Conservation (phyloP, 2,113 vertebrate genomes). For the Lophochroa leadbeateri region DNA sequence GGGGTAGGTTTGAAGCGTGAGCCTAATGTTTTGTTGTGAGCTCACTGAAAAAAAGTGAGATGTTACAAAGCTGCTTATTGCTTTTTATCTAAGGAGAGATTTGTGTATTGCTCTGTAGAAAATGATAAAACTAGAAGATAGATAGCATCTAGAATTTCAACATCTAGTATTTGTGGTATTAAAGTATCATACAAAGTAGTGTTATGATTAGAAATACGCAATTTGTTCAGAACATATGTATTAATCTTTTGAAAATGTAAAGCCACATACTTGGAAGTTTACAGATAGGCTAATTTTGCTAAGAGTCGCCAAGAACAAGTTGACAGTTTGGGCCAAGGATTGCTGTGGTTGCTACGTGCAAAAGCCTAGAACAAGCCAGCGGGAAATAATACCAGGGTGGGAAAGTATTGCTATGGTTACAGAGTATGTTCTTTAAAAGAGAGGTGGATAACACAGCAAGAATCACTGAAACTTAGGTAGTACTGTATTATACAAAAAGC, state of each 20-base stretch:
- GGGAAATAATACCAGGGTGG: slow-evolving; percentile 69
- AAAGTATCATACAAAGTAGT: not conserved
- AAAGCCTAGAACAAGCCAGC: slow-evolving; percentile 65
- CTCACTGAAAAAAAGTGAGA: not conserved
- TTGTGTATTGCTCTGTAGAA: not conserved
- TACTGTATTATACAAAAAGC: slow-evolving; percentile 22
- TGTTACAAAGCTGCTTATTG: not conserved
- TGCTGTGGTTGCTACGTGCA: slow-evolving; percentile 65
- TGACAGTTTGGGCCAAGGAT: slow-evolving; percentile 41
- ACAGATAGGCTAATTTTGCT: slow-evolving; percentile 36
- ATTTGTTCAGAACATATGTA: not conserved
- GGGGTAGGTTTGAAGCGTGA: not conserved
- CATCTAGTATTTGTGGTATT: not conserved
- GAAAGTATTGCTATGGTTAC: slow-evolving; percentile 72
- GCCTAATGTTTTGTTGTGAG: not conserved
- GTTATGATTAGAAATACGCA: not conserved
- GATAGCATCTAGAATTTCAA: not conserved
- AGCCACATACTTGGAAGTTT: slow-evolving; percentile 8
- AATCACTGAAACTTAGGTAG: slow-evolving; percentile 45
- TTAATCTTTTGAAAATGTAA: slow-evolving; percentile 19
- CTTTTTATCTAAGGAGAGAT: not conserved
- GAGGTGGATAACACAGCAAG: slow-evolving; percentile 56
- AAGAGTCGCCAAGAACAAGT: slow-evolving; percentile 45
- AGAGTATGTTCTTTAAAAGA: slow-evolving; percentile 66
- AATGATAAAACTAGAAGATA: not conserved